Evolutionary conservation across 2,113 vertebrate species (phyloP).

Genomic region (Alligator mississippiensis): DNA sequence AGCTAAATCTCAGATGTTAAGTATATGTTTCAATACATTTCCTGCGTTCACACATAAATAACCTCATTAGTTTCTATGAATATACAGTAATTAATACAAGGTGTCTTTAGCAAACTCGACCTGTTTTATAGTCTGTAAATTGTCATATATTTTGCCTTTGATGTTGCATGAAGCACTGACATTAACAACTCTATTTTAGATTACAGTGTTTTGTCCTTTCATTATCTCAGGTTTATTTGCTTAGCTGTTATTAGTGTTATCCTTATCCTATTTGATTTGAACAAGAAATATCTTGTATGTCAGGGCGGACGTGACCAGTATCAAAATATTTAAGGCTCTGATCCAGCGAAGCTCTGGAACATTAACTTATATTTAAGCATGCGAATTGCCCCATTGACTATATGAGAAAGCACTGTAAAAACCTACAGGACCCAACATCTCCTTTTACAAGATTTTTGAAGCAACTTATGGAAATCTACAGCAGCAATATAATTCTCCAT

Average conservation of each 20-base stretch:
- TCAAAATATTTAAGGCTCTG: constrained; percentile 43
- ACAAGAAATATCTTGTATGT: not conserved
- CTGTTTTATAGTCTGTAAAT: constrained; percentile 57
- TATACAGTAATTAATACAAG: constrained; percentile 56
- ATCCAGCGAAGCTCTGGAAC: constrained; percentile 57
- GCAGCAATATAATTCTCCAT: not conserved
- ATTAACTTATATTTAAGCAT: constrained; percentile 6
- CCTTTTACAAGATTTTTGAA: constrained; percentile 37
- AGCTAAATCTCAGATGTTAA: constrained; percentile 43
- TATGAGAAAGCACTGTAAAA: not conserved
- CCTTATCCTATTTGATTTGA: not conserved
- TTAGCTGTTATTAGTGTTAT: not conserved
- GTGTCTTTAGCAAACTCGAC: constrained; percentile 49
- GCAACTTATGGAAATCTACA: not conserved
- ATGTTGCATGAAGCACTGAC: not conserved
- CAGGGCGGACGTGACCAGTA: not conserved
- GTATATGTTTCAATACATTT: not conserved
- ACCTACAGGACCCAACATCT: not conserved
- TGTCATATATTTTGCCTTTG: constrained; percentile 32
- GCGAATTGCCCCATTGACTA: not conserved
- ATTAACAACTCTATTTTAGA: constrained; percentile 36
- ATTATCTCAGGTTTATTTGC: not conserved
- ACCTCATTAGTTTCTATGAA: constrained; percentile 43
- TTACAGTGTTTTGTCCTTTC: not conserved
- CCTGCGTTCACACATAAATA: constrained; percentile 48